A percentile compares a stretch with the other conserved stretches of the same genome.
Evolutionary conservation across 2,113 vertebrate genomes (phyloP).

Genomic region (Rhegmatorhina hoffmannsi): DNA sequence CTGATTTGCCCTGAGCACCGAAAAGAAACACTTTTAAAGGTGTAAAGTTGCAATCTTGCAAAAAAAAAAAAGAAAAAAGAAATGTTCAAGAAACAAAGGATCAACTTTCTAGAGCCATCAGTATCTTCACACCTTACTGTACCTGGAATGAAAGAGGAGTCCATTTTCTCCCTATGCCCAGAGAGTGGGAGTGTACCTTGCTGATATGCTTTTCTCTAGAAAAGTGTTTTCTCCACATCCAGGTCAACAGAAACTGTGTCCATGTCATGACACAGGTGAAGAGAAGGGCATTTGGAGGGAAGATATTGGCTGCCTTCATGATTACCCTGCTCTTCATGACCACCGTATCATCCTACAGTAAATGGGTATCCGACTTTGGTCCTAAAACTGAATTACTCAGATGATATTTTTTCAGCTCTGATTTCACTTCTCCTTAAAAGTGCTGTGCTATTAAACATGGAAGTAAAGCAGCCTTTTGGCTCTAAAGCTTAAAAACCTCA

Average conservation of each 20-base stretch:
- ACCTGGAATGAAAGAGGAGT: not conserved
- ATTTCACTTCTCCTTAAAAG: not conserved
- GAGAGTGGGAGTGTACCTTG: not conserved
- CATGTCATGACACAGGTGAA: not conserved
- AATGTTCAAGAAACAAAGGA: not conserved
- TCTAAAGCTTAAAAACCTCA: conserved; percentile 22
- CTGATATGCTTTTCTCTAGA: not conserved
- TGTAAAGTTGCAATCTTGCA: not conserved
- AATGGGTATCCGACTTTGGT: not conserved
- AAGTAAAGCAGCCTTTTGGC: not conserved
- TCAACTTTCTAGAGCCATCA: not conserved
- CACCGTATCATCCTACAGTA: not conserved
- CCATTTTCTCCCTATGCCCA: not conserved
- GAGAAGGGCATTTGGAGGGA: not conserved
- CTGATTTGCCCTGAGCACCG: not conserved
- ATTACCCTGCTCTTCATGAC: not conserved
- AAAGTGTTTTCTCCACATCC: not conserved
- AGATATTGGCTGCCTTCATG: not conserved
- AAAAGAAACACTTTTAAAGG: not conserved
- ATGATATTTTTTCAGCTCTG: not conserved
- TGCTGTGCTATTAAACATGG: not conserved
- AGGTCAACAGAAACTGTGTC: not conserved
- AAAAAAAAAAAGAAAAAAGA: not conserved
- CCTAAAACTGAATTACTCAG: not conserved
- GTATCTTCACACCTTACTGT: not conserved